phyloP scores from a whole-genome alignment of 2,888 invertebrate genomes.

The Acleris sparsana region DNA sequence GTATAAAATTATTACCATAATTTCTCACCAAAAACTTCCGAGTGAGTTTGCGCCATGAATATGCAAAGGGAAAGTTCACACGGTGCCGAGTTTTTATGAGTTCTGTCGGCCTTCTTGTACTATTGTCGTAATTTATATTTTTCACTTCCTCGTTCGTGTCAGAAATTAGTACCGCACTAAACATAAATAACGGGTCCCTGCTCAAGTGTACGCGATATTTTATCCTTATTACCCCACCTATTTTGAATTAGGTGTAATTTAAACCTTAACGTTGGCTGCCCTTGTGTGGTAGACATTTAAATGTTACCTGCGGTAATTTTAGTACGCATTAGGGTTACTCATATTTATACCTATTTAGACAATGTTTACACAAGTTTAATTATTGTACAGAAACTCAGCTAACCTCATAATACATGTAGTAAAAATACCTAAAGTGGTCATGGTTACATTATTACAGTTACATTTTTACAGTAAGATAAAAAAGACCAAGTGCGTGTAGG shows the following conservation, averaged over 20 bases:
- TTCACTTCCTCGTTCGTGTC: conserved; percentile 40
- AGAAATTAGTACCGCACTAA: conserved; percentile 35
- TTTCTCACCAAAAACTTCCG: conserved; percentile 80
- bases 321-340: conserved; percentile 6
- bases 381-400: no score
- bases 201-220: conserved; percentile 21
- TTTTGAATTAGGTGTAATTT: conserved; percentile 27
- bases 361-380: neutral
- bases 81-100: conserved; percentile 74
- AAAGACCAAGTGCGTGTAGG: no score
- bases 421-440: no score
- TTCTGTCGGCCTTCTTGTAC: conserved; percentile 71
- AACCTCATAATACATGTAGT: no score
- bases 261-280: conserved; percentile 12
- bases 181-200: conserved; percentile 27
- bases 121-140: conserved; percentile 71
- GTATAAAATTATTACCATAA: conserved; percentile 80
- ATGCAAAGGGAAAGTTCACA: conserved; percentile 77
- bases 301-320: conserved; percentile 9
- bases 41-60: conserved; percentile 76
- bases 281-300: conserved; percentile 17
- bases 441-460: no score
- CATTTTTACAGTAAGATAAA: no score
- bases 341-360: neutral
- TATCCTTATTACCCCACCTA: conserved; percentile 24